Base-by-base conservation (phyloP, 1,140 invertebrate species). In the Nymphalis io region DNA sequence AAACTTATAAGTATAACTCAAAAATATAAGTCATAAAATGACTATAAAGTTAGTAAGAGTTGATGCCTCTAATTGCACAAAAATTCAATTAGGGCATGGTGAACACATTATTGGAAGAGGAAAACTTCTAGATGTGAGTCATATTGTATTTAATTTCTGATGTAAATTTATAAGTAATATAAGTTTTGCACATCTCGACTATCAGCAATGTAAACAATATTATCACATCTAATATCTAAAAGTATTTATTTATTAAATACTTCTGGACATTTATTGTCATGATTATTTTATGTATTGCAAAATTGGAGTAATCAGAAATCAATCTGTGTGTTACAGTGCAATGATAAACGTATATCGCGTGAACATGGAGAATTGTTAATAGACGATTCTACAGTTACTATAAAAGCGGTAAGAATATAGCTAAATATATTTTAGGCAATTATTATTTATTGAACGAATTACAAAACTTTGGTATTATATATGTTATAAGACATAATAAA, bases 331-430 rank as follows among this genome's bases (percentile, higher is more conserved):
- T 81, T 85, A 38, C 70, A 89, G 87, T 81, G 83, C 61, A 67
- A 82, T 23, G 89, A 91, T 70, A 85, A 86, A 68, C 76, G 83
- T 48, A 78, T 91, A 58, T 91, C 89, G 2, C 82, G 85, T 53
- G 81, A 81, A 33, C 89, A 91, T 81, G 89, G 82, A 27, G 71
- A 88, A 51, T 38, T 91, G 1, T 57, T 76, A 38, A 80, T 87
- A 16, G 69, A 65, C 0, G 65, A 68, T 48, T 74, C 80, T 57
- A 69, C 74, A 21, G 69, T 91, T 15, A 70, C 51, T 46, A 55
- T 91, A n/a, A 87, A 80, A 70, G 78, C 88, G 11, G 88, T 89
- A 81, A 78, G 82, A 80, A 68, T 38, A 16, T 63, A n/a, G n/a
- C n/a, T n/a, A n/a, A n/a, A n/a, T n/a, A n/a, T n/a, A n/a, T n/a